Percentiles rank a stretch among this genome's conserved stretches.
Conservation (phyloP, 2,888 invertebrate species). For the Alviniconcha strummeri region DNA sequence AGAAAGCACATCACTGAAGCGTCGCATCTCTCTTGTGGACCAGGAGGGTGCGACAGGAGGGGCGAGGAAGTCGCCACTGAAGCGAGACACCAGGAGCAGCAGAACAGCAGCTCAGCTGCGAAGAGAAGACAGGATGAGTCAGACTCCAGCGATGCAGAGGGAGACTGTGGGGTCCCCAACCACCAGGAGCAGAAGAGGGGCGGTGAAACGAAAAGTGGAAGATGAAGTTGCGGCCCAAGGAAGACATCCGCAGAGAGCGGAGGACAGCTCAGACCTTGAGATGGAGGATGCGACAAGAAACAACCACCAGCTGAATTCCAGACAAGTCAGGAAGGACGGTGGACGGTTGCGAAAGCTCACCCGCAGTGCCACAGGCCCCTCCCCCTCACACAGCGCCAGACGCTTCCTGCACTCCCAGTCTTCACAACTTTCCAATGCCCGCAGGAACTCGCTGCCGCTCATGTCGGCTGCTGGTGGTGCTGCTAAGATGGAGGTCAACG, state of each 20-base stretch:
- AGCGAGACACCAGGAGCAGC: slow-evolving; percentile 6
- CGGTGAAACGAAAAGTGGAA: neutral
- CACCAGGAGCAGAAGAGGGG: neutral
- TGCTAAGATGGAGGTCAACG: neutral
- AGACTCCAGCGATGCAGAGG: neutral
- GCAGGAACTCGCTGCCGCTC: neutral
- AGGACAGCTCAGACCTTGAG: neutral
- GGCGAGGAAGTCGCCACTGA: neutral
- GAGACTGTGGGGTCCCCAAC: no score
- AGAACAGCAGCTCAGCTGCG: neutral
- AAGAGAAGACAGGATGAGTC: neutral
- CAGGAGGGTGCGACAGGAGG: slow-evolving; percentile 3
- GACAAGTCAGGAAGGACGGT: slow-evolving; percentile 20
- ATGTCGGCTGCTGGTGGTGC: neutral
- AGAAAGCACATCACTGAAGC: slow-evolving; percentile 17
- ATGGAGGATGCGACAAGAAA: neutral
- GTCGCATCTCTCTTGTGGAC: neutral
- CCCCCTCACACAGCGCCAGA: neutral
- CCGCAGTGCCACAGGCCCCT: neutral
- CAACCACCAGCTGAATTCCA: neutral
- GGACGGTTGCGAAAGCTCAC: slow-evolving; percentile 19
- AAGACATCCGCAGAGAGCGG: neutral
- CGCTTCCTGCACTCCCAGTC: neutral
- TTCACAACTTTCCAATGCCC: neutral
- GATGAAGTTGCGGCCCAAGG: neutral